Evolutionary conservation across 2,797 vertebrate species (phyloP).

Genomic region (Cheracebus regulus): DNA sequence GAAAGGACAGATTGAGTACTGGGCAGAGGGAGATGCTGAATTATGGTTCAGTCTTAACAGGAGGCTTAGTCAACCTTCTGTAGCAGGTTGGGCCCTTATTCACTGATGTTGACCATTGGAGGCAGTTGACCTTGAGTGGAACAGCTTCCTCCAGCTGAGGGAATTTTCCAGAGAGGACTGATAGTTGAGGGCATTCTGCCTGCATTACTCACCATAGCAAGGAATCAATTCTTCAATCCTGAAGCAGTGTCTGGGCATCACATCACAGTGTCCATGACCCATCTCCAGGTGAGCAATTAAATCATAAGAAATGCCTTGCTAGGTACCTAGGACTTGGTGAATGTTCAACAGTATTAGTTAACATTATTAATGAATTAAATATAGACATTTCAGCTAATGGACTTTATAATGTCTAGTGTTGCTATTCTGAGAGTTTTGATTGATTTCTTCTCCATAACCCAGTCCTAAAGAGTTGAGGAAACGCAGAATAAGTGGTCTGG

Average conservation of each 20-base stretch:
- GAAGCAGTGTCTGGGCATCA: background rate
- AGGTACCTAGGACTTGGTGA: background rate
- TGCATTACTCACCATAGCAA: background rate
- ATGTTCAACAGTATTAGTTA: background rate
- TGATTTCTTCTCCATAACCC: background rate
- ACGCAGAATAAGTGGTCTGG: background rate
- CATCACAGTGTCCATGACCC: accelerated
- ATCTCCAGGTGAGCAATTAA: background rate
- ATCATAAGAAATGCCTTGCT: background rate
- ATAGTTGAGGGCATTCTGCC: background rate
- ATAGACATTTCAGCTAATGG: background rate
- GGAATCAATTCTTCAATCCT: background rate
- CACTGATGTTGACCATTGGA: background rate
- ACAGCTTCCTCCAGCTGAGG: background rate
- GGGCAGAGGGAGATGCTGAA: background rate
- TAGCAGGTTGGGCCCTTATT: background rate
- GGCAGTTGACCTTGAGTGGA: background rate
- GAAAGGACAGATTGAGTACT: background rate
- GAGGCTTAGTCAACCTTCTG: background rate
- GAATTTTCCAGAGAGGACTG: background rate
- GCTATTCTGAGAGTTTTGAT: background rate
- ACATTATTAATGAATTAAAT: background rate
- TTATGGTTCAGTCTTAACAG: background rate
- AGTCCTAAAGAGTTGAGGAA: background rate
- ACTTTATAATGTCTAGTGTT: background rate